Evolutionary conservation across 2,113 vertebrate genomes (phyloP).

Genomic region (Pluvialis apricaria): DNA sequence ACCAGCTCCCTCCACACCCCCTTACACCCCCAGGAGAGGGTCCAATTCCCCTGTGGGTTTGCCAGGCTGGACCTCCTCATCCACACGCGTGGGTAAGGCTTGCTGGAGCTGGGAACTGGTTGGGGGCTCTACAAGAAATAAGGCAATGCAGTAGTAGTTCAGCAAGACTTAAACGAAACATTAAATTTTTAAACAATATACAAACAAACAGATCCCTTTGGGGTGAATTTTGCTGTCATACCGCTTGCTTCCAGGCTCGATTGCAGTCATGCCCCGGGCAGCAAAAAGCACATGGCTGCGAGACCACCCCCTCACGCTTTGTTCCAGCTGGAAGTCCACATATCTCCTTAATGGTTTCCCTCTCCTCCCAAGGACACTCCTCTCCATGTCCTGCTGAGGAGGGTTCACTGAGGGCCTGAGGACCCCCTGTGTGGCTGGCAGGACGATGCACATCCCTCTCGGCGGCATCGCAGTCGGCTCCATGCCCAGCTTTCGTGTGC

Average conservation of each 20-base stretch:
- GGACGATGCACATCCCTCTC: neutral
- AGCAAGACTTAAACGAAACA: neutral
- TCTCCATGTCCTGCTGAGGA: fast-evolving
- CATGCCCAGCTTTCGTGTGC: fast-evolving
- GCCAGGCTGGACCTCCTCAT: neutral
- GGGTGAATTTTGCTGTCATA: neutral
- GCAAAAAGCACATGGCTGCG: neutral
- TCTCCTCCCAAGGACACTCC: neutral
- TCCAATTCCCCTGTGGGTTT: neutral
- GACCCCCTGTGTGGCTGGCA: neutral
- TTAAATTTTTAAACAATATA: neutral
- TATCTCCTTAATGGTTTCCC: neutral
- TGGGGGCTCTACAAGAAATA: neutral
- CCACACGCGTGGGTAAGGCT: fast-evolving
- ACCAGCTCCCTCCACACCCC: fast-evolving
- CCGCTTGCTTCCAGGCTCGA: fast-evolving
- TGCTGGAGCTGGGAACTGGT: fast-evolving
- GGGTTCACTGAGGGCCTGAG: neutral
- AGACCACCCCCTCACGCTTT: fast-evolving
- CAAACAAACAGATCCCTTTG: neutral
- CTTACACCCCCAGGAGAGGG: neutral
- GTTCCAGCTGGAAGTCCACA: neutral
- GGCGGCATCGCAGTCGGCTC: fast-evolving
- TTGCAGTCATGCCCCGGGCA: neutral
- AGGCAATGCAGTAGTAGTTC: neutral